Base-by-base conservation (phyloP, 2,888 invertebrate species). In the Eristalis tenax region DNA sequence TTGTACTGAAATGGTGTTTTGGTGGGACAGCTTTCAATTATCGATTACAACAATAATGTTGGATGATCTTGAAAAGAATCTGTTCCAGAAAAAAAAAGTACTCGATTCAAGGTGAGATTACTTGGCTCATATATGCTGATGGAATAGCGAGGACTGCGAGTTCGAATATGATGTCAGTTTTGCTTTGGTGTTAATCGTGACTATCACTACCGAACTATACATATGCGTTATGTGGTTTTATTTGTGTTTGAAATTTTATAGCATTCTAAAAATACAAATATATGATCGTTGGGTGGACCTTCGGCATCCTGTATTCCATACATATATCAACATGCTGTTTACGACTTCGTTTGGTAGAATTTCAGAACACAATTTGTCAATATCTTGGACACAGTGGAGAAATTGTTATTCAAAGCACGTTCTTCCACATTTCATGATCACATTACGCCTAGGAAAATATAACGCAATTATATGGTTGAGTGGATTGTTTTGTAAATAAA, bases 11-110 rank as follows among this genome's bases (percentile, higher is more conserved):
- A 32, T 69, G 70, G 23, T 43, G 50, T 68, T 69, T 66, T 68
- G 74, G 74, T 23, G 57, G 50, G 74, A 63, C 59, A 50, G 22
- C 38, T 40, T 70, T 82, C 74, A 75, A 74, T 82, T 71, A 40
- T 57, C 86, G 71, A 86, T 86, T 83, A 83, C 40, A 86, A 82
- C 78, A 79, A 66, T 83, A 78, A 73, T 28, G 70, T 4, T 50
- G 18, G 50, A 13, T 86, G 83, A 86, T 71, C 82, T 86, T 86
- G 86, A 82, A 82, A 82, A 35, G 32, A 64, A 78, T 78, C 83
- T 75, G 74, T 69, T 66, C 61, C 66, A 79, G 50, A 35, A 73
- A 73, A 77, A 32, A 23, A 35, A 40, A 70, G 50, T 35, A 40
- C 40, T 40, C 65, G n/a, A 63, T 15, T 65, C 74, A 81, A 81